Evolutionary conservation across 2,113 vertebrate species (phyloP), one percentile per base, ranked within the genome.

Genomic region (Oxygymnocypris stewartii): DNA sequence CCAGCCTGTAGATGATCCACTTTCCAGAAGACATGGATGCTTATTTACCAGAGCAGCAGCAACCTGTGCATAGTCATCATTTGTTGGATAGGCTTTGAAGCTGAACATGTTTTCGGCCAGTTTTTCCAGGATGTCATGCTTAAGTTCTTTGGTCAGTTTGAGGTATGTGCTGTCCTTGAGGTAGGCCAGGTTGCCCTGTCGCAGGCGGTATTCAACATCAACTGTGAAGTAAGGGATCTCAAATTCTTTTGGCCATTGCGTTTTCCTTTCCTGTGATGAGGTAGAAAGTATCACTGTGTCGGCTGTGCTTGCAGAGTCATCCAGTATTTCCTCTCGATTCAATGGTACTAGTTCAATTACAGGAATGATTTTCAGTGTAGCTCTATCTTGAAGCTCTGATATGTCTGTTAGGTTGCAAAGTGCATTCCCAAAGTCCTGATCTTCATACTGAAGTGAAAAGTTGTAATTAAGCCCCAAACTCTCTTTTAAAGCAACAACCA

Each of bases 191-290:
- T 87, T 78, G 16, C 37, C 86, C 31, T 87, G 79, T 40, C 31
- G 10, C 23, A 87, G 79, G 76, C 79, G 67, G 71, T 83, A 84
- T 23, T 87, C 73, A 61, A 87, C 54, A 65, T 87, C 86, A 65
- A 87, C 86, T n/a, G 71, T 31, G 28, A 87, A 87, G 35, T 13
- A 71, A 28, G 86, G 86, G 18, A 87, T 77, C 40, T 84, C 80
- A 84, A 87, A 87, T 31, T 28, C 44, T 28, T 86, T 76, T 74
- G 78, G 85, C 67, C 85, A 86, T n/a, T 40, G 78, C 8, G 12
- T 61, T 28, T 31, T 67, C 28, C 63, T 67, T n/a, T 67, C 65
- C n/a, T 25, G 28, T 12, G 65, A 31, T 4, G 25, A 67, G 65
- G 65, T 67, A 67, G 65, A 20, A 23, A 57, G 54, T n/a, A n/a